Evolutionary conservation across 2,888 invertebrate species (phyloP).

Genomic region (Heteromurus nitidus): DNA sequence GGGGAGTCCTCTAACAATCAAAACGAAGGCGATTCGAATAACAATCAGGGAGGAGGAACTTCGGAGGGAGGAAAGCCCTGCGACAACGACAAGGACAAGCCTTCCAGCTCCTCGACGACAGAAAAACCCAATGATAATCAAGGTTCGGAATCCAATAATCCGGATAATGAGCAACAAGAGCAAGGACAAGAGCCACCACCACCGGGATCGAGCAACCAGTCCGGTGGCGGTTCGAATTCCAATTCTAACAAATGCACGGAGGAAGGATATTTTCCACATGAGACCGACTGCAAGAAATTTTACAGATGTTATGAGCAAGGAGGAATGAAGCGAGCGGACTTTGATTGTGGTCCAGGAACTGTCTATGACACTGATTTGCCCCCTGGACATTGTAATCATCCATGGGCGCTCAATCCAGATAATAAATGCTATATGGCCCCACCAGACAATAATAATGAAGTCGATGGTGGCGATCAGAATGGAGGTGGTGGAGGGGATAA

Average conservation of each 20-base stretch:
- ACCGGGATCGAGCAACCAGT: constrained; percentile 46
- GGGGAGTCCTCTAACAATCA: constrained; percentile 48
- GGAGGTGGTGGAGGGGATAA: constrained; percentile 14
- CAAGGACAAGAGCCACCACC: not conserved
- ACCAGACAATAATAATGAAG: constrained; percentile 30
- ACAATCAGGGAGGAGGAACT: constrained; percentile 43
- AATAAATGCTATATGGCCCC: constrained; percentile 65
- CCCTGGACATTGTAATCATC: constrained; percentile 66
- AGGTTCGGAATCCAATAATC: constrained; percentile 42
- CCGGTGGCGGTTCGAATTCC: constrained; percentile 52
- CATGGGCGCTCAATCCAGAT: constrained; percentile 65
- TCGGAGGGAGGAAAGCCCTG: constrained; percentile 25
- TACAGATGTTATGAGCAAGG: constrained; percentile 64
- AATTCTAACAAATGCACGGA: constrained; percentile 55
- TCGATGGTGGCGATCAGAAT: not conserved
- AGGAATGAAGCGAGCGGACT: constrained; percentile 61
- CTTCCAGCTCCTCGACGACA: constrained; percentile 33
- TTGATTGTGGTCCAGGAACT: constrained; percentile 68
- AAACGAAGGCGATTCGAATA: constrained; percentile 47
- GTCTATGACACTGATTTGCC: constrained; percentile 67
- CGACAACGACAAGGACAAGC: constrained; percentile 33
- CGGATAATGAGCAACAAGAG: constrained; percentile 6
- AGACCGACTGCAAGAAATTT: constrained; percentile 61
- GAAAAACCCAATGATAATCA: constrained; percentile 35
- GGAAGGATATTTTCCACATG: constrained; percentile 64